Evolutionary conservation across 2,797 vertebrate genomes (phyloP).

Genomic region (Chelmon rostratus): DNA sequence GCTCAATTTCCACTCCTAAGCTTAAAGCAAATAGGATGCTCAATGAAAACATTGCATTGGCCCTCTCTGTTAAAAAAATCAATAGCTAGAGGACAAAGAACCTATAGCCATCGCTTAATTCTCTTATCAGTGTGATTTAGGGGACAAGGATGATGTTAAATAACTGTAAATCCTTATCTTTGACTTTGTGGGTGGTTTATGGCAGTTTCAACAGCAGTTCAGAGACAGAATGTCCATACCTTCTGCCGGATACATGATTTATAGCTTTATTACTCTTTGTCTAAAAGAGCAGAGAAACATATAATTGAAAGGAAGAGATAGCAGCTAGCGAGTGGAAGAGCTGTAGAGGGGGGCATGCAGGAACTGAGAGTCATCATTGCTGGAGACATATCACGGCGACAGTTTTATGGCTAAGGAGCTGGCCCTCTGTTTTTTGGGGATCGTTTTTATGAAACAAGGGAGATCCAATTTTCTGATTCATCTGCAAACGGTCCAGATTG

Average conservation of each 20-base stretch:
- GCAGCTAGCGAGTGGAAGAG: constrained; percentile 60
- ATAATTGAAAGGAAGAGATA: constrained; percentile 86
- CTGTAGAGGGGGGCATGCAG: constrained; percentile 49
- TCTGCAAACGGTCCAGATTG: constrained; percentile 72
- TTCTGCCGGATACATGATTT: constrained; percentile 78
- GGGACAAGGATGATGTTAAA: constrained; percentile 84
- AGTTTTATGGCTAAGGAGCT: constrained; percentile 80
- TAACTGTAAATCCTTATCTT: constrained; percentile 88
- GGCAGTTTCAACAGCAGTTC: constrained; percentile 85
- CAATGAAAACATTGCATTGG: constrained; percentile 79
- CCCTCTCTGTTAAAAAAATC: constrained; percentile 76
- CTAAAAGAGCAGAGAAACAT: constrained; percentile 84
- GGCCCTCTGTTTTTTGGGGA: constrained; percentile 63
- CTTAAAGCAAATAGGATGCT: constrained; percentile 77
- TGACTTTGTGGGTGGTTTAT: constrained; percentile 87
- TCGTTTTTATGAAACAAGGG: constrained; percentile 76
- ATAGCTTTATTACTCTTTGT: constrained; percentile 89
- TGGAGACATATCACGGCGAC: constrained; percentile 78
- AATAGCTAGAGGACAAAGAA: constrained; percentile 85
- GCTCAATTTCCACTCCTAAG: constrained; percentile 61
- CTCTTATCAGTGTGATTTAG: constrained; percentile 85
- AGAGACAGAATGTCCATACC: constrained; percentile 84
- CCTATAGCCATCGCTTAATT: constrained; percentile 84
- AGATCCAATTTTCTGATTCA: constrained; percentile 87
- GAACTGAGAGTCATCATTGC: constrained; percentile 75